Conservation (phyloP, 1,140 invertebrate genomes). For the Trigoniulus corallinus region DNA sequence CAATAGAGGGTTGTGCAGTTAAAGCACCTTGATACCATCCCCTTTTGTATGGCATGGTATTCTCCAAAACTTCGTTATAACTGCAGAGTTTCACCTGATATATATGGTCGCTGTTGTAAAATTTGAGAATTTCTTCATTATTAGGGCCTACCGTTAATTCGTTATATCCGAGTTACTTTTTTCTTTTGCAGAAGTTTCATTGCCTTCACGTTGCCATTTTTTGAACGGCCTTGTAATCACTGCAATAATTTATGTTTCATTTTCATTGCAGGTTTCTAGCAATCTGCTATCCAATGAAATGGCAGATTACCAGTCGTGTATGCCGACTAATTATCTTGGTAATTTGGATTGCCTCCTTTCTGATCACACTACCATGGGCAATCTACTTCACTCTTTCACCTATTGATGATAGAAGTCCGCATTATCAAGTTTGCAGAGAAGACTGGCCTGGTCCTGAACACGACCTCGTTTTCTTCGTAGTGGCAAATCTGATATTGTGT, state of each 20-base stretch:
- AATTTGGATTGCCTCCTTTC: conserved; percentile 37
- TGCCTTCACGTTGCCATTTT: not conserved
- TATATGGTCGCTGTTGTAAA: too few relatives aligned
- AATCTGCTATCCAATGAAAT: conserved; percentile 37
- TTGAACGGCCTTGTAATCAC: not conserved
- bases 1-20: too few relatives aligned
- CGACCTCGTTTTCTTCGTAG: conserved; percentile 51
- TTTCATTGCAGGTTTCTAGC: conserved; percentile 28
- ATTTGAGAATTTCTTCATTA: too few relatives aligned
- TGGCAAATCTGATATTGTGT: conserved; percentile 73
- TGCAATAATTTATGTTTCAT: not conserved
- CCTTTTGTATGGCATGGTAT: too few relatives aligned
- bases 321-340: conserved; percentile 28
- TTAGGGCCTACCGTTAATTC: too few relatives aligned
- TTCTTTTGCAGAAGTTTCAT: not conserved
- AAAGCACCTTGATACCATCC: too few relatives aligned
- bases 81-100: too few relatives aligned
- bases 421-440: conserved; percentile 13
- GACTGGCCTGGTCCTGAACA: conserved; percentile 11
- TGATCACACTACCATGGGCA: conserved; percentile 39
- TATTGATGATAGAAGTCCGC: conserved; percentile 5
- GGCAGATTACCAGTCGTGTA: conserved; percentile 32
- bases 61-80: too few relatives aligned
- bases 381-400: conserved; percentile 30
- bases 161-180: too few relatives aligned